Evolutionary conservation across 2,888 invertebrate genomes (phyloP), one percentile per base, ranked within the genome.

Genomic region (Elegia similella): DNA sequence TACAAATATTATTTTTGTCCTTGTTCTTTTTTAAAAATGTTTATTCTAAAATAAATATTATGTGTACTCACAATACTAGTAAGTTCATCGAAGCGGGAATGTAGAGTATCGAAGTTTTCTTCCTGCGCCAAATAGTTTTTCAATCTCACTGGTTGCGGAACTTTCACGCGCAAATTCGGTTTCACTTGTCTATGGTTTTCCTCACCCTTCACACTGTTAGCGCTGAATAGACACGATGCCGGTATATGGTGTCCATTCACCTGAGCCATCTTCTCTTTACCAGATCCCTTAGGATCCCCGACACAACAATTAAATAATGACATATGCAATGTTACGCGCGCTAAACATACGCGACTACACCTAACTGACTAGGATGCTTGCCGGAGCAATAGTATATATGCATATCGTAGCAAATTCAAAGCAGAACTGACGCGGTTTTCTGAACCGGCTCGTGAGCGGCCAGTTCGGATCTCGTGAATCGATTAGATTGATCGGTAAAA

Each of bases 141-240:
- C 70, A 91, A 67, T 62, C 75, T 78, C 56, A 89, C 71, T 5
- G 89, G 86, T 42, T 82, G 85, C n/a, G 84, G 80, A 62, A 90
- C 83, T 74, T 86, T 87, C 6, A 91, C 70, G 16, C 81, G 79
- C 46, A 89, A 75, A 50, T 79, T 80, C 2, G 82, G 78, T 62
- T 86, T 89, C 63, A 70, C 76, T 57, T 70, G 57, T 56, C 78
- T 84, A 8, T 80, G 72, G 34, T 63, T 64, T 62, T 67, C 67
- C 52, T 76, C 73, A 63, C 67, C 68, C 61, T 75, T 78, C 34
- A 74, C 80, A 82, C 82, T 80, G 61, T 69, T 78, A 78, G 78
- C 79, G 75, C 76, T 84, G 57, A 85, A 77, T 0, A 86, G 87
- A 64, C 86, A 86, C 48, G 71, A 69, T 1, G 71, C 65, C 15